phyloP scores from a whole-genome alignment of 2,888 invertebrate genomes.

The Aleiodes leptofemur region DNA sequence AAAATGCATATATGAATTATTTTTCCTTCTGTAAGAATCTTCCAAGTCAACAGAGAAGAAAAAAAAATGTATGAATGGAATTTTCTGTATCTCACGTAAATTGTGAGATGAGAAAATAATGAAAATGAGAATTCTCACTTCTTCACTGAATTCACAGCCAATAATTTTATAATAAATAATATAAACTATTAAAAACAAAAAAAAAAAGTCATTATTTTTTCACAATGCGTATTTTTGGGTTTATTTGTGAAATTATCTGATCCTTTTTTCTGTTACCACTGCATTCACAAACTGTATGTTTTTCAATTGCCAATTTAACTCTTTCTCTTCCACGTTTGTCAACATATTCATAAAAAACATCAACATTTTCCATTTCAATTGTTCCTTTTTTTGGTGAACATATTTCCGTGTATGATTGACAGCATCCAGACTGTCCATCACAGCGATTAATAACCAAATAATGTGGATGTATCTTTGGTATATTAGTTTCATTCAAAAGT shows the following conservation, averaged over 20 bases:
- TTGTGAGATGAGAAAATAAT: neutral
- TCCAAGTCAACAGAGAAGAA: too few relatives aligned
- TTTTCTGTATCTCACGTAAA: too few relatives aligned
- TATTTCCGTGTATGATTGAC: conserved; percentile 55
- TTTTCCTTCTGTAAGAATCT: too few relatives aligned
- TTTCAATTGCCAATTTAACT: neutral
- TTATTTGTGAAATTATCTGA: too few relatives aligned
- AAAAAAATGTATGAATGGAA: too few relatives aligned
- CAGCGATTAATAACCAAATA: conserved; percentile 65
- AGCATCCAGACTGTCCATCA: conserved; percentile 70
- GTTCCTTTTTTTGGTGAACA: conserved; percentile 63
- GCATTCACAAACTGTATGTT: too few relatives aligned
- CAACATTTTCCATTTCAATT: conserved; percentile 57
- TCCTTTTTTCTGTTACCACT: too few relatives aligned
- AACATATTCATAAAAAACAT: conserved; percentile 3
- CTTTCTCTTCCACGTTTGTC: neutral
- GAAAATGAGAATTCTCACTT: neutral
- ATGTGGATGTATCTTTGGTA: neutral
- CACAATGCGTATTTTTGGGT: neutral
- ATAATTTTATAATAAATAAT: conserved; percentile 2
- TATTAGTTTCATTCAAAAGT: neutral
- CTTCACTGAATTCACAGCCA: conserved; percentile 11
- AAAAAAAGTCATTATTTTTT: neutral
- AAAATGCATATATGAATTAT: too few relatives aligned
- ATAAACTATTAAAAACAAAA: neutral